phyloP scores from a whole-genome alignment of 2,888 invertebrate species.

The Stegana nigrithorax region DNA sequence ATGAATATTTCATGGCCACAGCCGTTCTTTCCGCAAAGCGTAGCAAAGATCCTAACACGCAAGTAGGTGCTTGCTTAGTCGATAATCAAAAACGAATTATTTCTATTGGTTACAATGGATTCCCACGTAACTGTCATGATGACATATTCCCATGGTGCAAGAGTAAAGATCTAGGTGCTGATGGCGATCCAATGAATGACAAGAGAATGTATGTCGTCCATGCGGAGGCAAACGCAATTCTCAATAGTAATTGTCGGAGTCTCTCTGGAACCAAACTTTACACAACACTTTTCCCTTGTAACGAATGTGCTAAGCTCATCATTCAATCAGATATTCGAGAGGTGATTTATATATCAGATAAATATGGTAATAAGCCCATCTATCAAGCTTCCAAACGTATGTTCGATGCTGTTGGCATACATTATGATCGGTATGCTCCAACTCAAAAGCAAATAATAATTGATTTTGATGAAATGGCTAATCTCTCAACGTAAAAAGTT shows the following conservation, averaged over 20 bases:
- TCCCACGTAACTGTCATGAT: conserved; percentile 91
- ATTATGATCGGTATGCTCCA: conserved; percentile 77
- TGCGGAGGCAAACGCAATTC: conserved; percentile 96
- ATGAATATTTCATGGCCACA: conserved; percentile 95
- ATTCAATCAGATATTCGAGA: conserved; percentile 91
- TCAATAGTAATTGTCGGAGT: conserved; percentile 87
- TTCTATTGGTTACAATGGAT: conserved; percentile 96
- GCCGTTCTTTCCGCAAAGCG: conserved; percentile 91
- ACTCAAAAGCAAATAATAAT: conserved; percentile 75
- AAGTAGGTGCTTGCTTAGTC: conserved; percentile 96
- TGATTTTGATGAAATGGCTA: conserved; percentile 74
- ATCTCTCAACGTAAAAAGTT: too few relatives aligned
- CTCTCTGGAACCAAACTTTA: conserved; percentile 86
- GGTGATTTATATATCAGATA: conserved; percentile 85
- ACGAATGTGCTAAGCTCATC: conserved; percentile 97
- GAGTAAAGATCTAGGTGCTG: conserved; percentile 24
- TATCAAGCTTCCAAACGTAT: conserved; percentile 84
- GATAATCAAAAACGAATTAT: conserved; percentile 87
- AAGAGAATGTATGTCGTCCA: conserved; percentile 96
- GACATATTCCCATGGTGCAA: conserved; percentile 92
- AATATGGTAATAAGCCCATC: conserved; percentile 76
- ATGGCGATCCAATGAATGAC: conserved; percentile 73
- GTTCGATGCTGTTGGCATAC: conserved; percentile 82
- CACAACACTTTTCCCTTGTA: conserved; percentile 94
- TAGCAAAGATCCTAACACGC: conserved; percentile 93